Evolutionary conservation across 2,888 invertebrate species (phyloP), one percentile per base, ranked within the genome.

Genomic region (Pristionchus exspectatus): DNA sequence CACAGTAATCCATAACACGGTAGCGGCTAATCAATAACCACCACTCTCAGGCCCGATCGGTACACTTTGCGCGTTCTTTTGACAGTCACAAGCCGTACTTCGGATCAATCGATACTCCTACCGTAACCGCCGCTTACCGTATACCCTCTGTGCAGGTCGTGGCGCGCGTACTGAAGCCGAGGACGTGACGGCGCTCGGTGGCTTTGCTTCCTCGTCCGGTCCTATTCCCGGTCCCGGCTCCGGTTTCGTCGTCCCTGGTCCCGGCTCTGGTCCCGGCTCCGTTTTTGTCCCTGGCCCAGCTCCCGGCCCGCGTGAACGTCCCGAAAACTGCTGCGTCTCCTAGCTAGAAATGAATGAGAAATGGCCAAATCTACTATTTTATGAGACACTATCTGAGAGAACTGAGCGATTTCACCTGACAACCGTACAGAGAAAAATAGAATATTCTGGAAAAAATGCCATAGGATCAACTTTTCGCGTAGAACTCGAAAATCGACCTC

Each of bases 141-240:
- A 50, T 10, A 63, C 63, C 59, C 33, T 77, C 44, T 81, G 81
- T 81, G 54, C 50, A 81, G 81, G 81, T 81, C 50, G 50, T 50
- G 72, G 30, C 16, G 16, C 30, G 9, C 81, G 81, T 27, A 27
- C 50, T 54, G 81, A 81, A 81, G 7, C 24, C 50, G n/a, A 38
- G 33, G 74, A 74, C 10, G 74, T 74, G 4, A 74, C 81, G 1
- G 24, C 81, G n/a, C 38, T 50, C n/a, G 50, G n/a, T 54, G 81
- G n/a, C 81, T 81, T 81, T 81, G 30, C 72, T 72, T 33, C 72
- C 18, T 18, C 77, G 38, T 77, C 77, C 44, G 81, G 50, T 81
- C 50, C 50, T n/a, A 81, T 27, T n/a, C 5, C 50, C 50, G 50
- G 81, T 81, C 21, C 81, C 50, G 50, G 50, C 27, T 50, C 50